Evolutionary conservation across 2,888 invertebrate genomes (phyloP), one percentile per base, ranked within the genome.

Genomic region (Xanthia icteritia): DNA sequence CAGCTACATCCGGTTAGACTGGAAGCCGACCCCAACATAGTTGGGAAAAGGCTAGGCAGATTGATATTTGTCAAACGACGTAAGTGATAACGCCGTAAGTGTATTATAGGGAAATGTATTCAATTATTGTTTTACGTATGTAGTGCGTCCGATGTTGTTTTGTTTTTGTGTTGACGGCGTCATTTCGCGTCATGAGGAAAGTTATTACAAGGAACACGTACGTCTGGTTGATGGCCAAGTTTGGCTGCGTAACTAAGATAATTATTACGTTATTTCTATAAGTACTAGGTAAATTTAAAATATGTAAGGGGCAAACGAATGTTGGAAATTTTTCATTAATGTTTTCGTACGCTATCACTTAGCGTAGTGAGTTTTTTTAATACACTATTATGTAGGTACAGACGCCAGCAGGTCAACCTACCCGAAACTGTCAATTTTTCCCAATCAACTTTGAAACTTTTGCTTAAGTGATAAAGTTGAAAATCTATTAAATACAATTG

Each of bases 131-230:
- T 61, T 20, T 67, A 64, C 20, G 70, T 51, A 67, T 69, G 23
- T 42, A 13, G 27, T 64, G 73, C 54, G 73, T 73, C 23, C 1
- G 58, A 61, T 77, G 56, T 45, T 23, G 5, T 13, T 45, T 64
- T 86, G 79, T 83, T 86, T 86, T 68, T 20, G 51, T 20, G 23
- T 61, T 51, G 20, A 48, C 54, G 17, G 8, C 79, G 84, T 86
- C 73, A 83, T 72, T 77, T 68, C 8, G 39, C 83, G 86, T 78
- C 83, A 86, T 61, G 48, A 77, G 86, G 86, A 69, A 69, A 73
- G 36, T 15, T 54, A 2, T 36, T 51, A 56, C 23, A 31, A 15
- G 20, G n/a, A 42, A 51, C 42, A 27, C 27, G 36, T 8, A 51
- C 20, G 64, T 64, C 9, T 77, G 36, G 11, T 64, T 17, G n/a